These are phyloP conservation scores for Ophioderma brevispina DNA, from an alignment of 35 echinoderm and acorn worm species.

Conservation along the genomic window DNA sequence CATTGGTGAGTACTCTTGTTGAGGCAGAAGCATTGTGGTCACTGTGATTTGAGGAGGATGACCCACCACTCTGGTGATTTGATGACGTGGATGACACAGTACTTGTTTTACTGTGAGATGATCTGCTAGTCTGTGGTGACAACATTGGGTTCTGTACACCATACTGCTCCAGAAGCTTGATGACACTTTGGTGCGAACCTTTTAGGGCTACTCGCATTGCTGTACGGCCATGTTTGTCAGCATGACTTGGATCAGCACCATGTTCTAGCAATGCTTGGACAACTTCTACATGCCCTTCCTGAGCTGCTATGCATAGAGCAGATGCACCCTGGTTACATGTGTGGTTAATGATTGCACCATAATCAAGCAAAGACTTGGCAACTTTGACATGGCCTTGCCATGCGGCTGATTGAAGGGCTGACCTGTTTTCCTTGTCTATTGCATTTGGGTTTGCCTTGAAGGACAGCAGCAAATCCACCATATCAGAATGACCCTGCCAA, in stretches of 20 bases:
- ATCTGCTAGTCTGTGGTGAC: conserved; percentile 63
- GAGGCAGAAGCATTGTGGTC: conserved; percentile 45
- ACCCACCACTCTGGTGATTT: conserved; percentile 37
- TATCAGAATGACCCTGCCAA: conserved; percentile 95
- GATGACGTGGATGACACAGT: conserved; percentile 57
- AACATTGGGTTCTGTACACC: conserved; percentile 73
- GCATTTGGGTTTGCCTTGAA: conserved; percentile 77
- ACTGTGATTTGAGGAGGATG: conserved; percentile 48
- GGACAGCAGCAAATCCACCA: conserved; percentile 68
- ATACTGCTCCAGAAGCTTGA: conserved; percentile 83
- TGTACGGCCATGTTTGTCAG: conserved; percentile 92
- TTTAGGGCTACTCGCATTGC: conserved; percentile 97
- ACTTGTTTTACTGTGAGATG: conserved; percentile 63
- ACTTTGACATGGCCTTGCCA: conserved; percentile 97
- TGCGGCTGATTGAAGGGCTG: conserved; percentile 93
- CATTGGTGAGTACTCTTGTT: conserved; percentile 60
- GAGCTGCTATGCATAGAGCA: conserved; percentile 95
- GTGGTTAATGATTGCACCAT: conserved; percentile 86
- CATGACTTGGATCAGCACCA: conserved; percentile 97
- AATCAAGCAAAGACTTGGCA: conserved; percentile 64
- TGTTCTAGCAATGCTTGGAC: conserved; percentile 78
- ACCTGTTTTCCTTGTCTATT: conserved; percentile 84
- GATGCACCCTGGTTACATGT: conserved; percentile 99
- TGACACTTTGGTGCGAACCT: conserved; percentile 79
- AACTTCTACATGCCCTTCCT: conserved; percentile 96